phyloP scores from a whole-genome alignment of 23 tunicate species.

The Styela plicata region DNA sequence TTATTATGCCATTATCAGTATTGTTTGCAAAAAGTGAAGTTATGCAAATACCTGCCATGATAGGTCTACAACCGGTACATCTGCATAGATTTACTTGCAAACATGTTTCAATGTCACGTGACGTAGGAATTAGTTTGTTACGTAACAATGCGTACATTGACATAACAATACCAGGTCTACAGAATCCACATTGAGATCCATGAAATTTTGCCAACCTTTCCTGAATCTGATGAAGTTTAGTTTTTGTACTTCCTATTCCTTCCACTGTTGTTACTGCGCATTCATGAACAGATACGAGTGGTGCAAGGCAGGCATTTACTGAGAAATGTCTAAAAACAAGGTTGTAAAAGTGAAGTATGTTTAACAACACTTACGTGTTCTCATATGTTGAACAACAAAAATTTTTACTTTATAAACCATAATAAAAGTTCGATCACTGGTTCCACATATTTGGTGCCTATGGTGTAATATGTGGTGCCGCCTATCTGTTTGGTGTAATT shows the following conservation, averaged over 20 bases:
- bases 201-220: constrained; percentile 83
- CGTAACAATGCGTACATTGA: constrained; percentile 95
- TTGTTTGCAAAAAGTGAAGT: no score
- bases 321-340: constrained; percentile 49
- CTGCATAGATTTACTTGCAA: constrained; percentile 96
- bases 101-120: constrained; percentile 56
- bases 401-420: no score
- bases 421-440: no score
- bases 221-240: constrained; percentile 85
- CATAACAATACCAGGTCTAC: constrained; percentile 99
- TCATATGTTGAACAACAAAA: no score
- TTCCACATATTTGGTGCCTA: no score
- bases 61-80: constrained; percentile 96
- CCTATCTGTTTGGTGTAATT: no score
- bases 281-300: constrained; percentile 64
- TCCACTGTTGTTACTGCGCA: constrained; percentile 95
- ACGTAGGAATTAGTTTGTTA: constrained; percentile 68
- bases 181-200: constrained; percentile 97
- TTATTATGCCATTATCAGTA: no score
- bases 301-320: constrained; percentile 89
- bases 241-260: constrained; percentile 89
- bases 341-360: no score
- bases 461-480: no score
- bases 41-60: constrained; percentile 72
- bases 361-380: no score